Conservation (phyloP, 23 tunicate genomes). For the Pegea sp. region DNA sequence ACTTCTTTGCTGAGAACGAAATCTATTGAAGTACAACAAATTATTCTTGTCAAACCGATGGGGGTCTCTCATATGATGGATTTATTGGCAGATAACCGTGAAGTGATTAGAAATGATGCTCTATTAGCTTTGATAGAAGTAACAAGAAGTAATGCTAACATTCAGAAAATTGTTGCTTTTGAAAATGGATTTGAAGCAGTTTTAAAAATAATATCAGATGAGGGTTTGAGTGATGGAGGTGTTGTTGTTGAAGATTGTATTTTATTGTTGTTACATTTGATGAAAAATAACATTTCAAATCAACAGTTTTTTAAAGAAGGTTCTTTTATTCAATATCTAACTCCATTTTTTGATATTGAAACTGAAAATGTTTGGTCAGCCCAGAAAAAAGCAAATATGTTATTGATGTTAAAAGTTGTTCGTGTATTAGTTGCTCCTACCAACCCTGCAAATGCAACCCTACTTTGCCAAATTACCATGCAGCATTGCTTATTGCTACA, state of each 20-base stretch:
- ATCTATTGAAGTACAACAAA: conserved; percentile 53
- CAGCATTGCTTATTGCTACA: conserved; percentile 41
- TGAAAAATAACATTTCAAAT: conserved; percentile 68
- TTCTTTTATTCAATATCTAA: conserved; percentile 52
- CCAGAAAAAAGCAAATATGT: conserved; percentile 60
- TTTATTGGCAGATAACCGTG: conserved; percentile 41
- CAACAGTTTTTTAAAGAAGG: conserved; percentile 95
- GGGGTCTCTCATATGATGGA: conserved; percentile 72
- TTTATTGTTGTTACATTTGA: conserved; percentile 36
- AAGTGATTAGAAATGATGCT: conserved; percentile 83
- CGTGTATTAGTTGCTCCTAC: conserved; percentile 77
- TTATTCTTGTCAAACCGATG: conserved; percentile 59
- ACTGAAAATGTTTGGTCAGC: conserved; percentile 57
- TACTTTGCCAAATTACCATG: conserved; percentile 64
- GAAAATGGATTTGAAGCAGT: conserved; percentile 86
- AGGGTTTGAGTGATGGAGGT: conserved; percentile 90
- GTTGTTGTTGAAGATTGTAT: conserved; percentile 87
- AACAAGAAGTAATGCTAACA: conserved; percentile 57
- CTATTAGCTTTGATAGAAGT: conserved; percentile 65
- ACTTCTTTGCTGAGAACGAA: conserved; percentile 40
- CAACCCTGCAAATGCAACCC: conserved; percentile 60
- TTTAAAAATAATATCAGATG: conserved; percentile 35
- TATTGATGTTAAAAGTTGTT: conserved; percentile 60
- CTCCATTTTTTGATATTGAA: conserved; percentile 80
- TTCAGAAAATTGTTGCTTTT: conserved; percentile 96